Evolutionary conservation across 2,113 vertebrate species (phyloP).

Genomic region (Chionomys nivalis): DNA sequence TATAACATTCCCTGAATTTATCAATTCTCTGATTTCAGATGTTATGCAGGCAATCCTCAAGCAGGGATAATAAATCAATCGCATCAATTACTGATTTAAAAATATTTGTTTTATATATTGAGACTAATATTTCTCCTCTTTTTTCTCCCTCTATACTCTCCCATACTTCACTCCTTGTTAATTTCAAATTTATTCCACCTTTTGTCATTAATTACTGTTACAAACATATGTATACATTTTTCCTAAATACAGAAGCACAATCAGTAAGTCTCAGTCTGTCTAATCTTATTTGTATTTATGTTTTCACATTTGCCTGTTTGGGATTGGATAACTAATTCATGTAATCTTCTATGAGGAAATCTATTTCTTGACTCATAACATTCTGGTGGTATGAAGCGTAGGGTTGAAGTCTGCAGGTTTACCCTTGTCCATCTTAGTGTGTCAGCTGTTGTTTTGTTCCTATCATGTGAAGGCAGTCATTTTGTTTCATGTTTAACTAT

Average conservation of each 20-base stretch:
- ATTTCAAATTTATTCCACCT: neutral
- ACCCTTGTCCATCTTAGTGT: neutral
- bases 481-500: neutral
- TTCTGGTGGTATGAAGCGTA: no score
- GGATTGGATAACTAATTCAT: neutral
- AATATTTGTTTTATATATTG: neutral
- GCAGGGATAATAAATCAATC: rapidly evolving
- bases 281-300: neutral
- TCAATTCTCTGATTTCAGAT: neutral
- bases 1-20: neutral
- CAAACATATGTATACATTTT: neutral
- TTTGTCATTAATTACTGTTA: neutral
- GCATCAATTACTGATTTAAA: neutral
- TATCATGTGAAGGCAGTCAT: no score
- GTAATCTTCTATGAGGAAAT: neutral
- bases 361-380: neutral
- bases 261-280: neutral
- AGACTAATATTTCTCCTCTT: neutral
- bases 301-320: neutral
- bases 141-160: neutral
- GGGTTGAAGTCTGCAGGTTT: neutral
- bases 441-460: neutral
- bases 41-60: neutral
- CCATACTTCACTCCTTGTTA: neutral
- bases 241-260: neutral